Evolutionary conservation across 2,113 vertebrate genomes (phyloP).

Genomic region (Sinocyclocheilus rhinocerous): DNA sequence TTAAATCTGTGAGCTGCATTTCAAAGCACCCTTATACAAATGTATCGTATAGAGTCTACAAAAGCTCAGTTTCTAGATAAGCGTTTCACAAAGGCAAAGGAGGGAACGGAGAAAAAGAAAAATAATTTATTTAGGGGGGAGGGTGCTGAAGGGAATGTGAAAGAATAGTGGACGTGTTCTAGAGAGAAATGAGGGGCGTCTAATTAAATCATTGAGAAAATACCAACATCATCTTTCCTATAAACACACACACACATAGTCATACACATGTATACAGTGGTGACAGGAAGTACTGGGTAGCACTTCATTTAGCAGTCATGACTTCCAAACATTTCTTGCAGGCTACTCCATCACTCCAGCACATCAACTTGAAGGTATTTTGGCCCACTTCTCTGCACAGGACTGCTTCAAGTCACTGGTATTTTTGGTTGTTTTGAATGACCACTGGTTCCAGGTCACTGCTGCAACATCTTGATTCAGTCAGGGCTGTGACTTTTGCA

Average conservation of each 20-base stretch:
- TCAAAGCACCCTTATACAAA: constrained; percentile 49
- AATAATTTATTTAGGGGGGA: neutral
- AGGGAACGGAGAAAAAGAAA: neutral
- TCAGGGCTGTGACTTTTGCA: neutral
- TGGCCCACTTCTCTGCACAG: neutral
- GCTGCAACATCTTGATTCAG: neutral
- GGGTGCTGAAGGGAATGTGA: neutral
- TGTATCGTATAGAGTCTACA: constrained; percentile 3
- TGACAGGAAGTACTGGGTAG: neutral
- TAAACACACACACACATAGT: no score
- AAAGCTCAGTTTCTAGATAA: constrained; percentile 53
- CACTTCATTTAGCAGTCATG: constrained; percentile 5
- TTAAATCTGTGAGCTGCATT: constrained; percentile 50
- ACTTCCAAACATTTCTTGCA: constrained; percentile 6
- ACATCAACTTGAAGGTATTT: neutral
- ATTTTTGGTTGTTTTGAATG: neutral
- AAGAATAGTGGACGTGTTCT: neutral
- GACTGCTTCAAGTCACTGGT: neutral
- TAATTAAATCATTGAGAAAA: constrained; percentile 7
- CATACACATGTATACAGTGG: neutral
- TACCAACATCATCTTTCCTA: neutral
- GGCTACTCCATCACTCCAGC: neutral
- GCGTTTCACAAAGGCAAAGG: constrained; percentile 40
- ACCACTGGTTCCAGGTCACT: neutral
- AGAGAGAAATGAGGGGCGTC: neutral